A percentile compares a stretch with the other conserved stretches of the same genome.
Conservation (phyloP, 2,113 vertebrate genomes). For the Alouatta palliata region DNA sequence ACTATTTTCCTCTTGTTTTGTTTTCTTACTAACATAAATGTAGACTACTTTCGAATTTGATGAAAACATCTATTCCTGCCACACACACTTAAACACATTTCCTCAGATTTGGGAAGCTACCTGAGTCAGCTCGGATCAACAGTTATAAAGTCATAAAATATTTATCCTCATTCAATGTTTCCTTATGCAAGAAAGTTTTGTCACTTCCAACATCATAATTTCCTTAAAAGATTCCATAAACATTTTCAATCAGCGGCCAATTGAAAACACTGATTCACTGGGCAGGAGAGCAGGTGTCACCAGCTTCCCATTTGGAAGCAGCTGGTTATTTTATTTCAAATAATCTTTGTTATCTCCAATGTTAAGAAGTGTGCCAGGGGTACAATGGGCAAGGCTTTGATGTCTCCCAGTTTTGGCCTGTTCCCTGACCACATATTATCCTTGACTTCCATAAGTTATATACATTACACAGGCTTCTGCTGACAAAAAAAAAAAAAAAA, state of each 20-base stretch:
- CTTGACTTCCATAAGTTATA: background rate
- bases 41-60: slow-evolving; percentile 31
- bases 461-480: background rate
- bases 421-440: background rate
- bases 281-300: background rate
- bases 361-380: background rate
- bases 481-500: slow-evolving; percentile 35
- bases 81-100: background rate
- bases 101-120: background rate
- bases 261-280: slow-evolving; percentile 33
- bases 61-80: background rate
- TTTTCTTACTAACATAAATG: background rate
- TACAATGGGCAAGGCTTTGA: background rate
- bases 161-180: background rate
- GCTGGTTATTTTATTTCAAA: slow-evolving; percentile 35
- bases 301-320: slow-evolving; percentile 46
- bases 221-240: slow-evolving; percentile 16
- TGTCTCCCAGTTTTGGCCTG: background rate
- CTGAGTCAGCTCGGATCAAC: background rate
- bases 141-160: slow-evolving; percentile 14
- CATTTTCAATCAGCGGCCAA: background rate
- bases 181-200: background rate
- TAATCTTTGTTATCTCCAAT: background rate
- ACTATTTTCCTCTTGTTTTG: background rate
- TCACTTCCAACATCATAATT: slow-evolving; percentile 35